Conservation (phyloP, 30 jellyfish, hydroid and myxozoan genomes). For the Pelagia noctiluca region DNA sequence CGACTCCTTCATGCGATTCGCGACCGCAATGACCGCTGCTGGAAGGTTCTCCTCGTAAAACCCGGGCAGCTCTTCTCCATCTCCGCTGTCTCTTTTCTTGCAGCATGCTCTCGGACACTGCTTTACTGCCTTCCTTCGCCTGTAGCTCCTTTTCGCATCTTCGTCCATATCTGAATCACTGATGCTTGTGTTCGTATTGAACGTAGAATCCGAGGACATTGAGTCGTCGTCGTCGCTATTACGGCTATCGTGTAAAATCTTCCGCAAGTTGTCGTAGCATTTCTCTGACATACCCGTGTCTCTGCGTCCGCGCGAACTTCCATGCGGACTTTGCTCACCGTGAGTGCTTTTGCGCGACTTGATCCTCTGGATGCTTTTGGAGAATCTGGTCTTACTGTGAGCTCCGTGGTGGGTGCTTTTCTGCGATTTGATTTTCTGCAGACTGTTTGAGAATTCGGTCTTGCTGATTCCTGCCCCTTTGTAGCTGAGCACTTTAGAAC, state of each 20-base stretch:
- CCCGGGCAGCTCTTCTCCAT: background rate
- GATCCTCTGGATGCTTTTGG: too few relatives aligned
- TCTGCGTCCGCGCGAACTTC: too few relatives aligned
- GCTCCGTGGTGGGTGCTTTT: too few relatives aligned
- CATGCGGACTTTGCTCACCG: too few relatives aligned
- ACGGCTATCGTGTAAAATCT: background rate
- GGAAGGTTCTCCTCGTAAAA: constrained; percentile 18
- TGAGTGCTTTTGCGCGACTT: too few relatives aligned
- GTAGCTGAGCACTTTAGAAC: too few relatives aligned
- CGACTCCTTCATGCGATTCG: constrained; percentile 70
- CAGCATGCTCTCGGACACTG: constrained; percentile 19
- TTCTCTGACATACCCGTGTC: background rate
- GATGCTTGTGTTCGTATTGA: background rate
- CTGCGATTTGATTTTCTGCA: too few relatives aligned
- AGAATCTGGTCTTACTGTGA: too few relatives aligned
- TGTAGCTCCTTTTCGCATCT: background rate
- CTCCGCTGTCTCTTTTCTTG: constrained; percentile 4
- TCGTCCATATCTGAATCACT: background rate
- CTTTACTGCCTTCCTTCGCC: background rate
- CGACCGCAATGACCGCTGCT: constrained; percentile 67
- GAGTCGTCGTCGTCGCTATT: background rate
- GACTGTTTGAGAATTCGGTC: too few relatives aligned
- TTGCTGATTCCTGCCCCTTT: too few relatives aligned
- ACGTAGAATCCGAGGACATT: background rate
- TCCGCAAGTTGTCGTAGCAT: background rate